phyloP scores from a whole-genome alignment of 2,888 invertebrate species.

The Halictus quadricinctus region DNA sequence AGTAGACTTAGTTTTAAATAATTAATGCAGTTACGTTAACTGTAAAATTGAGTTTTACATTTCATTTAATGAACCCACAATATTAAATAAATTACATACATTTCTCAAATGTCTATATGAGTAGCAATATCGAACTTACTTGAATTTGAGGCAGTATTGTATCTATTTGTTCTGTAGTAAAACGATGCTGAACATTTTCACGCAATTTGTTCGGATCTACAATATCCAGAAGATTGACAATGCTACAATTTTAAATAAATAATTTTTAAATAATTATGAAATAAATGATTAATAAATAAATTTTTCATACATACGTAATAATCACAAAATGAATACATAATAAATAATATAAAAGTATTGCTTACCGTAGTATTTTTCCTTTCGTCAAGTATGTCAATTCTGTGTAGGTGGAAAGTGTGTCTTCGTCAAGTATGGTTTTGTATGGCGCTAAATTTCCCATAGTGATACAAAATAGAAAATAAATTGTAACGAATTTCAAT shows the following conservation, averaged over 20 bases:
- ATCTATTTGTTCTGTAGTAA: constrained; percentile 41
- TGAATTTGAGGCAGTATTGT: constrained; percentile 48
- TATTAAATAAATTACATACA: neutral
- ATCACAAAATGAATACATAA: too few species aligned
- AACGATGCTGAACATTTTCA: constrained; percentile 46
- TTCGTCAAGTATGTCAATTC: constrained; percentile 86
- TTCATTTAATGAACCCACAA: too few species aligned
- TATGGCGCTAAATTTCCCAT: constrained; percentile 84
- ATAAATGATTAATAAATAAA: neutral
- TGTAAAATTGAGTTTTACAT: too few species aligned
- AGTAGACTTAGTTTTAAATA: neutral
- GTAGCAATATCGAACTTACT: constrained; percentile 33
- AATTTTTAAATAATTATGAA: neutral
- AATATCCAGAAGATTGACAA: constrained; percentile 30
- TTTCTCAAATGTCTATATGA: neutral
- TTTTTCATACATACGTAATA: too few species aligned
- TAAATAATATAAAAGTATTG: neutral
- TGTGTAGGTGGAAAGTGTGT: constrained; percentile 85
- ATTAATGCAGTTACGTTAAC: neutral
- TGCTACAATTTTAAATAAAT: constrained; percentile 12
- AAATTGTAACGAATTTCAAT: constrained; percentile 2
- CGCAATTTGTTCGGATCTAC: constrained; percentile 37
- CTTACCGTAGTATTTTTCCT: constrained; percentile 87
- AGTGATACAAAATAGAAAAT: neutral
- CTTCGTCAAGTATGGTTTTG: constrained; percentile 84